Percentiles rank a stretch among this genome's conserved stretches.
Evolutionary conservation across 2,797 vertebrate species (phyloP).

Genomic region (Agapornis canus): DNA sequence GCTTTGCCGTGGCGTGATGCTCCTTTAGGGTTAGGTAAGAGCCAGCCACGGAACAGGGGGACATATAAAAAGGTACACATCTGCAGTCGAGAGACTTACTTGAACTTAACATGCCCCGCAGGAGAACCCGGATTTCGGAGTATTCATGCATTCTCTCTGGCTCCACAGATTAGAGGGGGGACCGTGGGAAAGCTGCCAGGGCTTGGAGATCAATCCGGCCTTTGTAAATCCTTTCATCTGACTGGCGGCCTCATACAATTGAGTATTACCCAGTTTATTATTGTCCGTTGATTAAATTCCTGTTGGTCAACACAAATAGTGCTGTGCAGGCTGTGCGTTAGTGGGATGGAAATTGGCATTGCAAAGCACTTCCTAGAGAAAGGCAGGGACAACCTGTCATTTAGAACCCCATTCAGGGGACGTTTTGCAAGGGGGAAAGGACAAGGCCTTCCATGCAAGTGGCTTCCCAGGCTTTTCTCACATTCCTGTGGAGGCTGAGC

Average conservation of each 20-base stretch:
- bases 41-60: not conserved
- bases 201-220: constrained; percentile 64
- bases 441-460: not conserved
- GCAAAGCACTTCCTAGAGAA: constrained; percentile 36
- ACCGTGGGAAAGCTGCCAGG: constrained; percentile 74
- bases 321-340: constrained; percentile 1
- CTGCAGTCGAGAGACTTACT: not conserved
- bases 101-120: not conserved
- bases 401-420: not conserved
- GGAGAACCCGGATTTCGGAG: not conserved
- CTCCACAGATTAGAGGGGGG: constrained; percentile 44
- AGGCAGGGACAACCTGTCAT: constrained; percentile 5
- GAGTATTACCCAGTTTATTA: constrained; percentile 72
- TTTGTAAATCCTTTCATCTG: constrained; percentile 74
- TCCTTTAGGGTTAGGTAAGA: constrained; percentile 57
- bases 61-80: not conserved
- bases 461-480: not conserved
- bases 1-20: constrained; percentile 19
- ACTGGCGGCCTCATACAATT: constrained; percentile 59
- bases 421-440: not conserved
- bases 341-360: constrained; percentile 21
- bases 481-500: not conserved
- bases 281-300: constrained; percentile 71
- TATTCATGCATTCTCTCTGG: constrained; percentile 32
- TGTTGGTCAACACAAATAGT: constrained; percentile 70